These are phyloP conservation scores for Chascanopsetta lugubris DNA, from an alignment of 2,113 vertebrate species.

Conservation along the genomic window DNA sequence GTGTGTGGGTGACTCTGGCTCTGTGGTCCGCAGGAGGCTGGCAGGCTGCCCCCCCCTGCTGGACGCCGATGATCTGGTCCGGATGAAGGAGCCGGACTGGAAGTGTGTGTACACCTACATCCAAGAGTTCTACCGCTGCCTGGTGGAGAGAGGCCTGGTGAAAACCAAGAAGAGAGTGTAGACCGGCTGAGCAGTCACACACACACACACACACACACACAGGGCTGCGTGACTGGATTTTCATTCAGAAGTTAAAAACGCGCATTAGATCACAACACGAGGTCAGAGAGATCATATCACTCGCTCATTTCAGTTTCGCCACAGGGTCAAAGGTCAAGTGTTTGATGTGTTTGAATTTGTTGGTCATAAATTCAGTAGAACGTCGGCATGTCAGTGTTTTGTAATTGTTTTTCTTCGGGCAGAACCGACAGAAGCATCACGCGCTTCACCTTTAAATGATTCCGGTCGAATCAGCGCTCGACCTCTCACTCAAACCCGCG, in stretches of 20 bases:
- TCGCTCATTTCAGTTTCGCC: background rate
- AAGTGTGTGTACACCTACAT: slow-evolving; percentile 99
- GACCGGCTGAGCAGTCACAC: slow-evolving; percentile 30
- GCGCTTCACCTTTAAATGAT: too few relatives aligned
- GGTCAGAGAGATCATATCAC: background rate
- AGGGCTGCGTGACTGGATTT: background rate
- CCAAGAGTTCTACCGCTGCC: slow-evolving; percentile 98
- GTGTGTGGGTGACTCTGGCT: slow-evolving; percentile 20
- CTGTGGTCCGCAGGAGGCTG: slow-evolving; percentile 86
- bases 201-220: too few relatives aligned
- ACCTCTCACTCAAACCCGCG: too few relatives aligned
- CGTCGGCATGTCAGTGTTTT: too few relatives aligned
- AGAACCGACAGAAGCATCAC: too few relatives aligned
- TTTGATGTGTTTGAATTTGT: background rate
- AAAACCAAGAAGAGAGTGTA: slow-evolving; percentile 94
- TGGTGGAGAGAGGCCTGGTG: slow-evolving; percentile 98
- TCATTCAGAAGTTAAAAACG: background rate
- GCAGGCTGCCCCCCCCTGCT: slow-evolving; percentile 95
- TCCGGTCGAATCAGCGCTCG: too few relatives aligned
- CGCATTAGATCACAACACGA: background rate
- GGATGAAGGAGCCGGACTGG: slow-evolving; percentile 98
- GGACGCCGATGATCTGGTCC: slow-evolving; percentile 95
- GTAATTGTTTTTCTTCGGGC: too few relatives aligned
- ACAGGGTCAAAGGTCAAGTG: background rate
- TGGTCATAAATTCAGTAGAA: too few relatives aligned